Percentiles rank a stretch among this genome's conserved stretches.
Conservation (phyloP, 2,113 vertebrate genomes). For the Nannospalax galili region DNA sequence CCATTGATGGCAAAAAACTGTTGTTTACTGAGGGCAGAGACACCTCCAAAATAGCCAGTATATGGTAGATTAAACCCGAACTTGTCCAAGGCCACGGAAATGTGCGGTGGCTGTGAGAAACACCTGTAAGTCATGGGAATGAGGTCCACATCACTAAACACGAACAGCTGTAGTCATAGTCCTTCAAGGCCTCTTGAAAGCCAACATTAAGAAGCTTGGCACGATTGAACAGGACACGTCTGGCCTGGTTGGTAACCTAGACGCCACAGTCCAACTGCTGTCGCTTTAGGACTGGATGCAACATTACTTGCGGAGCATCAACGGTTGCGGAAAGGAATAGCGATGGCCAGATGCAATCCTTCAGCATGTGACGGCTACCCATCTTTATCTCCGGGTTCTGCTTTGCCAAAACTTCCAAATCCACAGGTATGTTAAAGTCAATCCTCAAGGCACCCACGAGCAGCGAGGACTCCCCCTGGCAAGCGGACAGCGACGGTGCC, state of each 20-base stretch:
- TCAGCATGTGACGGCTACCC: neutral
- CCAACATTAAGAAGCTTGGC: constrained; percentile 96
- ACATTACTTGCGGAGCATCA: neutral
- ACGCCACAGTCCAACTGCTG: neutral
- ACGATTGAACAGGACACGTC: constrained; percentile 92
- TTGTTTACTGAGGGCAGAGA: constrained; percentile 94
- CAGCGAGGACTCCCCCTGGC: neutral
- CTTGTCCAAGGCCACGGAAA: constrained; percentile 98
- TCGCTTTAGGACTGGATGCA: neutral
- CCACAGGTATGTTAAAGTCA: neutral
- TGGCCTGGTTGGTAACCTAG: constrained; percentile 85
- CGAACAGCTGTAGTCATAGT: constrained; percentile 95
- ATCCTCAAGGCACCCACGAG: neutral
- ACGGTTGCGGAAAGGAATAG: neutral
- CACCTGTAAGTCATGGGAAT: constrained; percentile 97
- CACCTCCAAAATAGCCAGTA: constrained; percentile 95
- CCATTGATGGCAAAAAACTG: constrained; percentile 96
- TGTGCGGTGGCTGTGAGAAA: constrained; percentile 93
- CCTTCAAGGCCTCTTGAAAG: constrained; percentile 94
- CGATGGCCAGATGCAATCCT: neutral
- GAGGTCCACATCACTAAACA: constrained; percentile 97
- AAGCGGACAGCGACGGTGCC: neutral
- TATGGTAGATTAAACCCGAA: constrained; percentile 96
- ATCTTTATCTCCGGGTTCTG: neutral
- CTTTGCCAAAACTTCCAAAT: neutral